Conservation (phyloP, 2,797 vertebrate genomes). For the Merluccius polli region DNA sequence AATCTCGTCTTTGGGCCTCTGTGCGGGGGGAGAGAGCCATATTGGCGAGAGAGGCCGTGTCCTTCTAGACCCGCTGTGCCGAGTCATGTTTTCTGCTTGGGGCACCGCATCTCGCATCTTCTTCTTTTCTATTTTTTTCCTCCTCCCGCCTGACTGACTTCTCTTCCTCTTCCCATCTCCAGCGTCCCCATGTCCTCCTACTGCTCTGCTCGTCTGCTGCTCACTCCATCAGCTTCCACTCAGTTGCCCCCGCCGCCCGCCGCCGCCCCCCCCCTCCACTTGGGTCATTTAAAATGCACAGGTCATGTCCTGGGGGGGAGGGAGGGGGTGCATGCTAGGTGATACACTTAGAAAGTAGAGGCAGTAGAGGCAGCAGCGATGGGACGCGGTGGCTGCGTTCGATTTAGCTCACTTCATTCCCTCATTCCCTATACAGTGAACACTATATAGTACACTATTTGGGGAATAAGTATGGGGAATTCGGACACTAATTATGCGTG, state of each 20-base stretch:
- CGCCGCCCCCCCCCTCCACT: constrained; percentile 17
- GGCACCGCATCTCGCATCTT: constrained; percentile 4
- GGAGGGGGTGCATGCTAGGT: neutral
- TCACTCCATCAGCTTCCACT: constrained; percentile 48
- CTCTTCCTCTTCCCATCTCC: constrained; percentile 29
- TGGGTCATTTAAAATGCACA: constrained; percentile 2
- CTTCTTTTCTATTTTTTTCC: too few species aligned
- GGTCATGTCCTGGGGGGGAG: neutral
- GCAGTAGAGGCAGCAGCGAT: neutral
- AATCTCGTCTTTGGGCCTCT: constrained; percentile 14
- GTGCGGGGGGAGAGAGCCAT: constrained; percentile 29
- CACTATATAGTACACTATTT: neutral
- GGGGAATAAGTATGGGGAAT: neutral
- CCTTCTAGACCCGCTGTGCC: constrained; percentile 45
- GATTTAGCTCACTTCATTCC: neutral
- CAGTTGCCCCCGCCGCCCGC: constrained; percentile 42
- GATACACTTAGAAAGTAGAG: neutral
- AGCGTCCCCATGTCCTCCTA: constrained; percentile 28
- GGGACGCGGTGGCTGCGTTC: neutral
- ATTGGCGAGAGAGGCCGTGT: constrained; percentile 35
- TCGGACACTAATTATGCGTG: neutral
- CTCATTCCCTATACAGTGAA: neutral
- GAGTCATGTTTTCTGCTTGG: constrained; percentile 56
- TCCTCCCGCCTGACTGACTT: constrained; percentile 46
- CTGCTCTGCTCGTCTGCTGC: constrained; percentile 21